phyloP scores from a whole-genome alignment of 2,113 vertebrate species.

The Synodontis membranacea region DNA sequence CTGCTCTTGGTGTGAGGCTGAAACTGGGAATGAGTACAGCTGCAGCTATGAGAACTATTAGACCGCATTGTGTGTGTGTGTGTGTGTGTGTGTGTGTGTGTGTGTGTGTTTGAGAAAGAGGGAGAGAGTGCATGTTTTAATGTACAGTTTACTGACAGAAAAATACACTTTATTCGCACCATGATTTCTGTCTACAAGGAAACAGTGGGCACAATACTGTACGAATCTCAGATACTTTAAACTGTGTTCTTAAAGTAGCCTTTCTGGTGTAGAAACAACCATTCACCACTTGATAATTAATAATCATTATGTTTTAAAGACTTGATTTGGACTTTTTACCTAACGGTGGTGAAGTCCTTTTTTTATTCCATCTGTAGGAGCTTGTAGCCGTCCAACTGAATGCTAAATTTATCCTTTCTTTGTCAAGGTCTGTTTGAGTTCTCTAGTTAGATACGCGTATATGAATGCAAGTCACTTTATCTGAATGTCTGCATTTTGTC shows the following conservation, averaged over 20 bases:
- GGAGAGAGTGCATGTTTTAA: not conserved
- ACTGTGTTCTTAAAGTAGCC: not conserved
- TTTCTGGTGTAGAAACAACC: not conserved
- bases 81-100: not conserved
- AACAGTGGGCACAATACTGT: not conserved
- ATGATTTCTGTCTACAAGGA: not conserved
- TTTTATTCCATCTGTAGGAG: not conserved
- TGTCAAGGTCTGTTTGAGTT: not conserved
- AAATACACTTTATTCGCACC: not conserved
- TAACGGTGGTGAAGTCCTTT: not conserved
- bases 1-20: slow-evolving; percentile 10
- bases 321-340: not conserved
- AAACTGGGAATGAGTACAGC: slow-evolving; percentile 27
- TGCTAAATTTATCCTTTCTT: not conserved
- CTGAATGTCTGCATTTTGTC: not conserved
- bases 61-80: not conserved
- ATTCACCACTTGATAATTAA: not conserved
- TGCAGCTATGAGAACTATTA: slow-evolving; percentile 30
- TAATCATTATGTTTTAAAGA: not conserved
- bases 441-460: not conserved
- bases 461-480: not conserved
- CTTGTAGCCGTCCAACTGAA: too few relatives aligned
- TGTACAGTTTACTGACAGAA: not conserved
- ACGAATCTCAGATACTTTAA: not conserved
- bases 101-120: not conserved